Conservation (phyloP, 2,888 invertebrate genomes). For the Dioctria rufipes region DNA sequence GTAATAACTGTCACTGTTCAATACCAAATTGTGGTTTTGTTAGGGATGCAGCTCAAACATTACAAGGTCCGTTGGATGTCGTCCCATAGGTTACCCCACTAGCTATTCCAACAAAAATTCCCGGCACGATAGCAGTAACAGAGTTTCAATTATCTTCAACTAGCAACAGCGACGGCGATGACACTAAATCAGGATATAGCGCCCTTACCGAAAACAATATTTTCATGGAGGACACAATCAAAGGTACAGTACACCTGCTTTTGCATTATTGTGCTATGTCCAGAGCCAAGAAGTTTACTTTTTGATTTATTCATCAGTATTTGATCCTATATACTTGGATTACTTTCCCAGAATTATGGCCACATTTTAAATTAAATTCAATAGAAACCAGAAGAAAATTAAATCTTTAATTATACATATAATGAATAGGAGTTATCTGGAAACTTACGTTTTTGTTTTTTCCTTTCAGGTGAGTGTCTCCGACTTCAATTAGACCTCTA, state of each 20-base stretch:
- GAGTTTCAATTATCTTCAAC: slow-evolving; percentile 39
- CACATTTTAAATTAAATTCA: slow-evolving; percentile 1
- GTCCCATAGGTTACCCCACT: slow-evolving; percentile 53
- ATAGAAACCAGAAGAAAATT: background rate
- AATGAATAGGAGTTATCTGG: background rate
- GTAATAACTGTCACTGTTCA: too few relatives aligned
- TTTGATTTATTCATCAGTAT: slow-evolving; percentile 13
- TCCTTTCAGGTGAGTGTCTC: slow-evolving; percentile 30
- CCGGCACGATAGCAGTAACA: background rate
- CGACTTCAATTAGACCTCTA: background rate
- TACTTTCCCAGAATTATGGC: slow-evolving; percentile 13
- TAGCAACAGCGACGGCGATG: slow-evolving; percentile 24
- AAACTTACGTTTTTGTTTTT: slow-evolving; percentile 21
- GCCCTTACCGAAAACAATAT: slow-evolving; percentile 48
- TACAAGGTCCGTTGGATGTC: slow-evolving; percentile 55
- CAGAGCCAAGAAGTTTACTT: too few relatives aligned
- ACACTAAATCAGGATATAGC: slow-evolving; percentile 44
- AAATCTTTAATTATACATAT: slow-evolving; percentile 14
- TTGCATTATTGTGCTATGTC: too few relatives aligned
- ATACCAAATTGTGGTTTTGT: slow-evolving; percentile 48
- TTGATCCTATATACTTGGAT: slow-evolving; percentile 14
- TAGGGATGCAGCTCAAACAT: slow-evolving; percentile 37
- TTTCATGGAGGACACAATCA: slow-evolving; percentile 58
- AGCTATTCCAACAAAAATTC: slow-evolving; percentile 42
- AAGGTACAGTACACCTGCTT: slow-evolving; percentile 47